Base-by-base conservation (phyloP, 2,888 invertebrate genomes). In the Aphidoletes aphidimyza region DNA sequence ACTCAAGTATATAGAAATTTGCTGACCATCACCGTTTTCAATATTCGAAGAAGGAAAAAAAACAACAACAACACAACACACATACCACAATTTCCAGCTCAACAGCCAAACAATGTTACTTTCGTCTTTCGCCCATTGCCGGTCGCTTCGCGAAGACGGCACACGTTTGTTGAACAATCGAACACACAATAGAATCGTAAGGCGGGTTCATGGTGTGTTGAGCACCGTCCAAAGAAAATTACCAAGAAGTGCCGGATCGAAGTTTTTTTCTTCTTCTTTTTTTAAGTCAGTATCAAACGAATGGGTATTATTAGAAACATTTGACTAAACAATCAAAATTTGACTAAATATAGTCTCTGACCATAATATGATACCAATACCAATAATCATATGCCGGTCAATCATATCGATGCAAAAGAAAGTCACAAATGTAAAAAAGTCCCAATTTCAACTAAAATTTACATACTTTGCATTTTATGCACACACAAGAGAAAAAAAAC, bases 11-110 rank as follows among this genome's bases (percentile, higher is more conserved):
- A 11, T 1, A 54, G 34, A 14, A 69, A n/a, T n/a, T n/a, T n/a
- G n/a, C 69, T 69, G 69, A 69, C 69, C 69, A 69, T 30, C 30
- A 69, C 26, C 34, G 69, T 30, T 69, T 69, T 69, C 69, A 30
- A 69, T 14, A 69, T 69, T 69, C 69, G 30, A 69, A 69, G n/a
- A n/a, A n/a, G n/a, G n/a, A n/a, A n/a, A n/a, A n/a, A n/a, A n/a
- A n/a, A n/a, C n/a, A n/a, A n/a, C n/a, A n/a, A n/a, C n/a, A n/a
- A n/a, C n/a, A n/a, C n/a, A n/a, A n/a, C n/a, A n/a, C n/a, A 69
- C 14, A 2, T 69, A 0, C 34, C 26, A 14, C 34, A 26, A 17
- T 47, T 47, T 19, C 17, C 17, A 47, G 6, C 47, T 42, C 47
- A 17, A 6, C 2, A 47, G 3, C 19, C 2, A 47, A 69, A 30